Base-by-base conservation (phyloP, 2,113 vertebrate species). In the Paradoxurus hermaphroditus region DNA sequence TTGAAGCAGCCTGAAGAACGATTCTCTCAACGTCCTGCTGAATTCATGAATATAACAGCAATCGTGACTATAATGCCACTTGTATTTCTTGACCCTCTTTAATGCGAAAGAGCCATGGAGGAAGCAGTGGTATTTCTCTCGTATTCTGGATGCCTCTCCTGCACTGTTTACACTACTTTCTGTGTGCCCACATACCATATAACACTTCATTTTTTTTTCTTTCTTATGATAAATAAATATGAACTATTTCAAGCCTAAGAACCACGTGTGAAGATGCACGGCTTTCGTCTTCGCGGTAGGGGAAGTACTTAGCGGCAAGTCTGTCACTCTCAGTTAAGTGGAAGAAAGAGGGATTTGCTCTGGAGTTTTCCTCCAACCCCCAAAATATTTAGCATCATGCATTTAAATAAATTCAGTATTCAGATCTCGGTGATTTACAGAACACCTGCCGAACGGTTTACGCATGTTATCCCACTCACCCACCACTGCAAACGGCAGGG, bases 1-100 rank as follows among this genome's bases (percentile, higher is more conserved):
- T 1, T 84, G 70, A 70, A 87, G 84, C 46, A 87, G 86, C 14
- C 27, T 87, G 49, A 89, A 95, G 68, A 56, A 46, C 36, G 36
- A 65, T 75, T 95, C 94, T 92, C 79, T 72, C 8, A 46, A 68
- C 53, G 10, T 90, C 88, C 96, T 97, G 82, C 51, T 91, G 86
- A 93, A 78, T 91, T 93, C 83, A 95, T 92, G 63, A 95, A 23
- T 91, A 75, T 6, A 77, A 75, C 23, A 67, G 46, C 39, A 51
- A 46, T 78, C 65, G 79, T 67, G 72, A 72, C 46, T 85, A 49
- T 81, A 70, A 90, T 11, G 39, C 44, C 75, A 85, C 73, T 68
- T 62, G 39, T 13, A 67, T 39, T 84, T 79, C 83, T 56, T 27
- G 62, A 93, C 12, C 19, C 85, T 46, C 86, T 97, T 97, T 87